Conservation (phyloP, 1,140 invertebrate species). For the Scylla paramamosain region DNA sequence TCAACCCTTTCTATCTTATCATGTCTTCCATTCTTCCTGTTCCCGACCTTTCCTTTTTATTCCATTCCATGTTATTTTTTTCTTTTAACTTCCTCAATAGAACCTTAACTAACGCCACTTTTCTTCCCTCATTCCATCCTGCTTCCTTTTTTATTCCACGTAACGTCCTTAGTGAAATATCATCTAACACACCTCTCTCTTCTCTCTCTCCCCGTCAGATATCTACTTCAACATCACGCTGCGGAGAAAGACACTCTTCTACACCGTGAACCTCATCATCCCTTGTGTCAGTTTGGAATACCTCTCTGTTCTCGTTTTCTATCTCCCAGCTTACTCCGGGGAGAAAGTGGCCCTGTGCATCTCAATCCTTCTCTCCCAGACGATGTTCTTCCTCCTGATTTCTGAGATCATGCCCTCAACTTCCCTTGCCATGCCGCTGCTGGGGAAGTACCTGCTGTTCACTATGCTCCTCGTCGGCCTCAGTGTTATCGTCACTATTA, state of each 20-base stretch:
- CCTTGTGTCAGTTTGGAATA: slow-evolving; percentile 96
- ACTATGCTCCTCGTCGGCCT: slow-evolving; percentile 98
- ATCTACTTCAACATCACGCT: slow-evolving; percentile 99
- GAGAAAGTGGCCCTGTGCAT: slow-evolving; percentile 99
- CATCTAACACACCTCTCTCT: too few relatives aligned
- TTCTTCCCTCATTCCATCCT: too few relatives aligned
- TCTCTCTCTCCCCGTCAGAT: slow-evolving; percentile 84
- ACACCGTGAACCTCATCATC: slow-evolving; percentile 97
- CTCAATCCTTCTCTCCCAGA: slow-evolving; percentile 98
- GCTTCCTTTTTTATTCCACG: too few relatives aligned
- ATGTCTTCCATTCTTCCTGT: not conserved
- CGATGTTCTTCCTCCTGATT: slow-evolving; percentile 99
- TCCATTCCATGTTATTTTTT: not conserved
- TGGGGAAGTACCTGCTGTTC: slow-evolving; percentile 99
- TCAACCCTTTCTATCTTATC: too few relatives aligned
- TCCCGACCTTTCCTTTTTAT: too few relatives aligned
- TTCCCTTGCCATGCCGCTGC: slow-evolving; percentile 95
- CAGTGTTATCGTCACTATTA: slow-evolving; percentile 97
- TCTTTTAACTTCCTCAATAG: not conserved
- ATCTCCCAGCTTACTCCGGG: slow-evolving; percentile 98
- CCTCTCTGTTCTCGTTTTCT: slow-evolving; percentile 96
- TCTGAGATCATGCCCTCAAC: slow-evolving; percentile 99
- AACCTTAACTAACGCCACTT: too few relatives aligned
- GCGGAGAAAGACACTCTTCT: slow-evolving; percentile 95
- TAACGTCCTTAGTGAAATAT: too few relatives aligned